These are phyloP conservation scores for Atopsyche davidsoni DNA, from an alignment of 1,140 invertebrate species.

Conservation along the genomic window DNA sequence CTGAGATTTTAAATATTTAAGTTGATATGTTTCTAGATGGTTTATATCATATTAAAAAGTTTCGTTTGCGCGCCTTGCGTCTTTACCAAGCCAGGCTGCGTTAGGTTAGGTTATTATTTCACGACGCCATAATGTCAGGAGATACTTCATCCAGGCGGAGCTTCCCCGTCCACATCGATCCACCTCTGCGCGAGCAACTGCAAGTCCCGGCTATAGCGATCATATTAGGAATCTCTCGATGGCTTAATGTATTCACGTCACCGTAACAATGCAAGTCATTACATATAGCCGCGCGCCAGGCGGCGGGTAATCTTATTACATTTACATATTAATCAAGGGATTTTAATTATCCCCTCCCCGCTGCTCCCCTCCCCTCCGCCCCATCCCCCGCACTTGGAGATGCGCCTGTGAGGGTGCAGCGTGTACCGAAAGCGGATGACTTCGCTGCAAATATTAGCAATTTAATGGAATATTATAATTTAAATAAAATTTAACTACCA, in stretches of 20 bases:
- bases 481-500: no score
- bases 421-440: conserved; percentile 1
- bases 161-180: no score
- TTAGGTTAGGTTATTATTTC: no score
- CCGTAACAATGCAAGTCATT: conserved; percentile 29
- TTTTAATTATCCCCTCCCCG: conserved; percentile 81
- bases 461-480: no score
- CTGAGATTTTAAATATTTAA: no score
- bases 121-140: no score
- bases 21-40: no score
- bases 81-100: no score
- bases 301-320: conserved; percentile 87
- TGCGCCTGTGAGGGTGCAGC: neutral
- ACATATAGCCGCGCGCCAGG: conserved; percentile 28
- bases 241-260: conserved; percentile 6
- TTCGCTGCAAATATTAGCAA: neutral
- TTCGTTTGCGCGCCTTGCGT: no score
- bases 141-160: no score
- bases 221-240: conserved; percentile 7
- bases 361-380: conserved; percentile 35
- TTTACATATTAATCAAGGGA: conserved; percentile 97
- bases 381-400: conserved; percentile 32
- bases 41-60: no score
- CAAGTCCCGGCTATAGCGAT: conserved; percentile 2
- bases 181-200: no score